Evolutionary conservation across 1,140 invertebrate genomes (phyloP).

Genomic region (Oreohelix idahoensis): DNA sequence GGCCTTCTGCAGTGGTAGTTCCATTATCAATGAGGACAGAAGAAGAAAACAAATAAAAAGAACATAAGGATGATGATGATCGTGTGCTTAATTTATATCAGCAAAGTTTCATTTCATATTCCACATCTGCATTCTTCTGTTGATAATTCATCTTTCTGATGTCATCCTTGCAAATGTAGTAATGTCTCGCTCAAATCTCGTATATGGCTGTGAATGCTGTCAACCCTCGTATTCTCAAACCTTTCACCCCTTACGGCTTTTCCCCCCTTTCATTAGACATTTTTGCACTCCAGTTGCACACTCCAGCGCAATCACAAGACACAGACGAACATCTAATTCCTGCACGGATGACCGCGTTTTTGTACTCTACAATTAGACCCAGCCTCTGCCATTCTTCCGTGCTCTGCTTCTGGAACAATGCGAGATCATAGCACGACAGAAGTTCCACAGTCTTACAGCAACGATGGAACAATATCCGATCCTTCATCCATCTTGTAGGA

Average conservation of each 20-base stretch:
- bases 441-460: background rate
- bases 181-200: too few species aligned
- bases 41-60: too few species aligned
- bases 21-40: too few species aligned
- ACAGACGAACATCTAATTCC: background rate
- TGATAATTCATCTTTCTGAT: too few species aligned
- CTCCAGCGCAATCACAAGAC: background rate
- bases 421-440: conserved; percentile 1
- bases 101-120: too few species aligned
- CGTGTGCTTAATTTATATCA: too few species aligned
- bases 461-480: background rate
- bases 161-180: too few species aligned
- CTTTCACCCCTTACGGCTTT: background rate
- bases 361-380: background rate
- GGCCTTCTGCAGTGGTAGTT: too few species aligned
- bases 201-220: too few species aligned
- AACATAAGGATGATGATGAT: too few species aligned
- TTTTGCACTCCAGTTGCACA: background rate
- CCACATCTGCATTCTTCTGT: too few species aligned
- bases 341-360: background rate
- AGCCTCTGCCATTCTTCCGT: background rate
- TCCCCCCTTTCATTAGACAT: background rate
- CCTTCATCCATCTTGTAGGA: conserved; percentile 6
- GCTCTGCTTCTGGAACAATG: background rate
- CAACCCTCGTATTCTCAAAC: background rate